phyloP scores from a whole-genome alignment of 2,797 vertebrate genomes.

The Synanceia verrucosa region DNA sequence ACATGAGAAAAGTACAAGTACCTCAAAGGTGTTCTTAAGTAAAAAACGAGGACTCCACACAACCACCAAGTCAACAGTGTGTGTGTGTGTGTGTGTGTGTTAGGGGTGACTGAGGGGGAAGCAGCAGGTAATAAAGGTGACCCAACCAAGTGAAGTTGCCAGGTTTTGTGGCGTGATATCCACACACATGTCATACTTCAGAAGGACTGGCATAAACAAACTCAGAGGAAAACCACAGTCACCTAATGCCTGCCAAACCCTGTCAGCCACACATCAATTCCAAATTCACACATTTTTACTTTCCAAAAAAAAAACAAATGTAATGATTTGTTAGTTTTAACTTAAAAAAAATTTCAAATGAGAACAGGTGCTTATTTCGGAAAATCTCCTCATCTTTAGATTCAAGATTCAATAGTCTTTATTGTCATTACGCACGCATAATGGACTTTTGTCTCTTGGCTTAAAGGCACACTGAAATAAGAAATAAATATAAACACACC shows the following conservation, averaged over 20 bases:
- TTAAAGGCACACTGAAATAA: too few relatives aligned
- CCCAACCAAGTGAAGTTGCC: conserved; percentile 55
- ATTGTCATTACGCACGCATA: too few relatives aligned
- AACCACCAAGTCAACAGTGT: conserved; percentile 2
- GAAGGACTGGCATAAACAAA: conserved; percentile 50
- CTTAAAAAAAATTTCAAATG: not conserved
- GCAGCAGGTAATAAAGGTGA: conserved; percentile 73
- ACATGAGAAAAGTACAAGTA: not conserved
- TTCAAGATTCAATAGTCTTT: too few relatives aligned
- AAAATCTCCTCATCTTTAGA: not conserved
- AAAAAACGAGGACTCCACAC: not conserved
- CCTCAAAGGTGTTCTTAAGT: not conserved
- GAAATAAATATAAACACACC: too few relatives aligned
- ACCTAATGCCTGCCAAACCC: conserved; percentile 21
- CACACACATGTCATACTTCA: conserved; percentile 45
- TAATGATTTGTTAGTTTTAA: not conserved
- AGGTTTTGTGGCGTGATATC: conserved; percentile 49
- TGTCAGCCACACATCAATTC: not conserved
- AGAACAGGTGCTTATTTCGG: not conserved
- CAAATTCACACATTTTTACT: not conserved
- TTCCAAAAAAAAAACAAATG: not conserved
- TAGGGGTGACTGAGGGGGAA: conserved; percentile 32
- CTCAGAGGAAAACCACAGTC: conserved; percentile 14
- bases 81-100: conserved; percentile 6
- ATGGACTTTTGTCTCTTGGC: too few relatives aligned